These are phyloP conservation scores for Lucifuga dentata DNA, from an alignment of 2,113 vertebrate genomes.

Conservation along the genomic window DNA sequence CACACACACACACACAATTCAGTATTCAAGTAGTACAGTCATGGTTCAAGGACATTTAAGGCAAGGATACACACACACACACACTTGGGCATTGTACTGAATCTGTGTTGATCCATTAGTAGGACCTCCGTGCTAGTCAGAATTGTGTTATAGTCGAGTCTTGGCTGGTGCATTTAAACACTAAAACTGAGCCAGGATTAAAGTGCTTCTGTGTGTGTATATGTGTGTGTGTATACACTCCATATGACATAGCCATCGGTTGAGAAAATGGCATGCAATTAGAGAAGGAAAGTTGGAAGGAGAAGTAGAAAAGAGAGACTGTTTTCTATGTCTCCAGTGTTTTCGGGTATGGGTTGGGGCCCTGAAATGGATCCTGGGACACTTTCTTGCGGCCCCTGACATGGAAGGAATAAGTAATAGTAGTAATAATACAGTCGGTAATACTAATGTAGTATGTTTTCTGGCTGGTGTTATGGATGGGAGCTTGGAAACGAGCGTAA, in stretches of 20 bases:
- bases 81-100: constrained; percentile 50
- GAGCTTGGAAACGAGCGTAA: too few species aligned
- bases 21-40: constrained; percentile 41
- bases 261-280: constrained; percentile 45
- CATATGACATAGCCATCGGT: constrained; percentile 50
- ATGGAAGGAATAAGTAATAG: constrained; percentile 16
- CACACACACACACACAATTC: constrained; percentile 1
- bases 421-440: constrained; percentile 12
- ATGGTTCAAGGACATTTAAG: constrained; percentile 71
- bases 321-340: constrained; percentile 27
- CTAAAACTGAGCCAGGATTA: constrained; percentile 57
- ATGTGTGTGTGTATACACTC: constrained; percentile 13
- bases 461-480: too few species aligned
- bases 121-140: constrained; percentile 67
- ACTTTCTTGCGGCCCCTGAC: constrained; percentile 14
- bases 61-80: constrained; percentile 36
- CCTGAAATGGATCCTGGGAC: constrained; percentile 2
- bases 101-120: constrained; percentile 64
- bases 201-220: constrained; percentile 51
- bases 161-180: constrained; percentile 68
- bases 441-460: constrained; percentile 5
- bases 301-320: constrained; percentile 38
- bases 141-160: constrained; percentile 45
- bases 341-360: constrained; percentile 14
- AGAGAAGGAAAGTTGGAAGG: constrained; percentile 27